Base-by-base conservation (phyloP, 2,113 vertebrate genomes). In the Caloenas nicobarica region DNA sequence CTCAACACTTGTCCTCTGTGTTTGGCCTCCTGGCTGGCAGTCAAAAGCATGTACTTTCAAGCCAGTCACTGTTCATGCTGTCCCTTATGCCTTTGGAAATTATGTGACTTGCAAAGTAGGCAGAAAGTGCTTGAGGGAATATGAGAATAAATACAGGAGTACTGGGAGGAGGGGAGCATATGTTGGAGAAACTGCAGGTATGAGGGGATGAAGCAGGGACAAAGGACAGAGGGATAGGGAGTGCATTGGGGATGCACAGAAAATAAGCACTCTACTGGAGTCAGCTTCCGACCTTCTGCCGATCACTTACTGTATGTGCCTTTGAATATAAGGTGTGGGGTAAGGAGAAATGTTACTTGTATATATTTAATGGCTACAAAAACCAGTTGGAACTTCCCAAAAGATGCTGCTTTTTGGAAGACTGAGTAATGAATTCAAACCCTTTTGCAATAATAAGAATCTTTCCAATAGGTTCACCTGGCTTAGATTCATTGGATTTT, bases 321-420 rank as follows among this genome's bases (percentile, higher is more conserved):
- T 57, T 48, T 31, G 16, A 76, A 31, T 16, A 38, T 56, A 51
- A 48, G 22, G 1, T 2, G 3, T 4, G 12, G 2, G 3, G 2
- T 4, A 11, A 23, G 2, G 33, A 60, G 13, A 73, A 73, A 57
- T 29, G 2, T 24, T 74, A 64, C 31, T 68, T 73, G 54, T 68
- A 7, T 64, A 3, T 70, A 46, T 54, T 79, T 53, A 77, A 54
- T 33, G 36, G 11, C 24, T 83, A 38, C 50, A 11, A 69, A 88
- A 80, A 91, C 0, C 7, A 51, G 4, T 9, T 29, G 25, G 12
- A 70, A 7, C 7, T 81, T 91, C 64, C 58, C 64, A 61, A 93
- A 72, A 44, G 5, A 56, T 60, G 34, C 29, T 80, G 21, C 15
- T 69, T 88, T 87, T 76, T 71, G 53, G 21, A 50, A 44, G 38